Conservation (phyloP, 2,113 vertebrate genomes). For the Larimichthys polyactis region DNA sequence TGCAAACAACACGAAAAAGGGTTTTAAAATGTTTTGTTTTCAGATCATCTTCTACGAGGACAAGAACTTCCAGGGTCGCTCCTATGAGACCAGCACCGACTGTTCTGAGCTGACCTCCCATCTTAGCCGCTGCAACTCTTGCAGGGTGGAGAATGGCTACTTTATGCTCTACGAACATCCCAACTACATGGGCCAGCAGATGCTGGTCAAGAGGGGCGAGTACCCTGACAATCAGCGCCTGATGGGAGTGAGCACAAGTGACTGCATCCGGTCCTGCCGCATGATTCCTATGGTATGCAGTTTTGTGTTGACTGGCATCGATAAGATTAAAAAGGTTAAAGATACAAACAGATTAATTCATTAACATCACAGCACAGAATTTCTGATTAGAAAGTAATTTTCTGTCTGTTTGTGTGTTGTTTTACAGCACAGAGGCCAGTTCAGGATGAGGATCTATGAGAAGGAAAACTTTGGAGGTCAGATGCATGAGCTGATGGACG, state of each 20-base stretch:
- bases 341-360: neutral
- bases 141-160: slow-evolving; percentile 76
- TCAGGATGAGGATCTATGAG: slow-evolving; percentile 83
- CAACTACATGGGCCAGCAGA: slow-evolving; percentile 75
- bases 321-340: too few species aligned
- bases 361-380: neutral
- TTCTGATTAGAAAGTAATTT: neutral
- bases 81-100: slow-evolving; percentile 78
- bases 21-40: slow-evolving; percentile 10
- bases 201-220: slow-evolving; percentile 77
- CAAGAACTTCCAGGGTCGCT: slow-evolving; percentile 78
- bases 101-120: slow-evolving; percentile 74
- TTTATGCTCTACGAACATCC: slow-evolving; percentile 78
- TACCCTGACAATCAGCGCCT: slow-evolving; percentile 82
- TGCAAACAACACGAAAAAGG: neutral
- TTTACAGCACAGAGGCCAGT: slow-evolving; percentile 78
- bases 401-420: neutral
- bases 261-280: slow-evolving; percentile 83
- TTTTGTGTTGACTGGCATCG: neutral
- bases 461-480: slow-evolving; percentile 81
- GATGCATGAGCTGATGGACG: slow-evolving; percentile 79
- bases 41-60: slow-evolving; percentile 81
- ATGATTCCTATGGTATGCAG: slow-evolving; percentile 79
- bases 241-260: slow-evolving; percentile 77
- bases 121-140: slow-evolving; percentile 77